Base-by-base conservation (phyloP, 2,888 invertebrate genomes). In the Dynastes hyllus region DNA sequence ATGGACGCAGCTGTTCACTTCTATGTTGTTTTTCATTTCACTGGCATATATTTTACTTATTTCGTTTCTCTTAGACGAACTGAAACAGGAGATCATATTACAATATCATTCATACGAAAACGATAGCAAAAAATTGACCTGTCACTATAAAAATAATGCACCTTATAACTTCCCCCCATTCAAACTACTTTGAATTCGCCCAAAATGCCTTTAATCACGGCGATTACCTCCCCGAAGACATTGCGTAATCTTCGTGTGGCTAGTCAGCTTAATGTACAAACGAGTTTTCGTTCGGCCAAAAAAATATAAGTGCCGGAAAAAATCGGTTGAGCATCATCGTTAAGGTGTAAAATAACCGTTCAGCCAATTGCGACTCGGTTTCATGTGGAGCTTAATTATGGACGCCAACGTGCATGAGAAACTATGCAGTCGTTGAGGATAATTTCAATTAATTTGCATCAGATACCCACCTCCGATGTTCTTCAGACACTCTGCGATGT, bases 381-480 rank as follows among this genome's bases (percentile, higher is more conserved):
- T 69, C 58, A 50, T n/a, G 29, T 51, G 51, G 51, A 53, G 40
- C 77, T 78, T 78, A 78, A 78, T 78, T 78, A 78, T 63, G 71
- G 63, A 78, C 81, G 78, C 85, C 84, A 85, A 85, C 85, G 84
- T 85, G 83, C 84, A 85, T 83, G 84, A 85, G 85, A 84, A 84
- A 84, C 82, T 84, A 84, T 82, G 85, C 85, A 83, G 85, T 86
- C 85, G 86, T 86, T 86, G 84, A 83, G 84, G 84, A 86, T 86
- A 87, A 87, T 87, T 88, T 87, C 86, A 87, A 87, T 88, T 88
- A 87, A 88, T 88, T 88, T 87, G 87, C 88, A 88, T 88, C 84
- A 85, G 86, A 86, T 86, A 84, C 82, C 81, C 82, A 82, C 80
- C 78, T 86, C 58, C 16, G 16, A 55, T 71, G 40, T 22, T 71